Evolutionary conservation across 2,797 vertebrate species (phyloP).

Genomic region (Pempheris klunzingeri): DNA sequence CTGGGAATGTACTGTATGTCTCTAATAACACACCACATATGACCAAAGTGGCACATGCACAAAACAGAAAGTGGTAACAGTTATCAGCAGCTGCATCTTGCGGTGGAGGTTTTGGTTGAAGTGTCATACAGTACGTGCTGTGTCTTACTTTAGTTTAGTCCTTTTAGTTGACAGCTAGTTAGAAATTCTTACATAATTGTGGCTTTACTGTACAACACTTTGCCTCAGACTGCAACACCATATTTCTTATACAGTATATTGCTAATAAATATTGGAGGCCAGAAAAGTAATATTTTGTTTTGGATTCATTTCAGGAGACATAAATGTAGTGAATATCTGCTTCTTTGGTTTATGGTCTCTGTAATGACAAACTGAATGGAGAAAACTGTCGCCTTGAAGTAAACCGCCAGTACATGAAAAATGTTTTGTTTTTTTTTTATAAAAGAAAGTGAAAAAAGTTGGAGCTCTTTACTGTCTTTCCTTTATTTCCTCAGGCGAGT

Average conservation of each 20-base stretch:
- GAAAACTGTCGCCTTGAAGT: background rate
- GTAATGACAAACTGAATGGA: background rate
- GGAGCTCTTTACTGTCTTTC: background rate
- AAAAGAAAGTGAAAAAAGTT: no score
- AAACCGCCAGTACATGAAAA: background rate
- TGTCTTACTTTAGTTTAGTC: background rate
- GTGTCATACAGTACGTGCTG: background rate
- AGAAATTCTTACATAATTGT: background rate
- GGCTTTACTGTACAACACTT: background rate
- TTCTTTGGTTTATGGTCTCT: background rate
- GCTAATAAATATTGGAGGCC: background rate
- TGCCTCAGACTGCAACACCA: background rate
- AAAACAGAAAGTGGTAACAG: background rate
- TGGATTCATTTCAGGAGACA: background rate
- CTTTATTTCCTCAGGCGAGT: conserved; percentile 83
- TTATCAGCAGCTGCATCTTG: conserved; percentile 3
- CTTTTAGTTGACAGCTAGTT: background rate
- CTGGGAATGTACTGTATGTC: background rate
- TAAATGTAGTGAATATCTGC: background rate
- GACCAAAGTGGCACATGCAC: background rate
- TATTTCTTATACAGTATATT: background rate
- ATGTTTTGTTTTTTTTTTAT: no score
- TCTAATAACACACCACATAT: background rate
- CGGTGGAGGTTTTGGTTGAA: background rate
- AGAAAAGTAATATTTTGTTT: background rate